A percentile compares a stretch with the other conserved stretches of the same genome.
Evolutionary conservation across 2,888 invertebrate species (phyloP).

Genomic region (Heliothis peltigera): DNA sequence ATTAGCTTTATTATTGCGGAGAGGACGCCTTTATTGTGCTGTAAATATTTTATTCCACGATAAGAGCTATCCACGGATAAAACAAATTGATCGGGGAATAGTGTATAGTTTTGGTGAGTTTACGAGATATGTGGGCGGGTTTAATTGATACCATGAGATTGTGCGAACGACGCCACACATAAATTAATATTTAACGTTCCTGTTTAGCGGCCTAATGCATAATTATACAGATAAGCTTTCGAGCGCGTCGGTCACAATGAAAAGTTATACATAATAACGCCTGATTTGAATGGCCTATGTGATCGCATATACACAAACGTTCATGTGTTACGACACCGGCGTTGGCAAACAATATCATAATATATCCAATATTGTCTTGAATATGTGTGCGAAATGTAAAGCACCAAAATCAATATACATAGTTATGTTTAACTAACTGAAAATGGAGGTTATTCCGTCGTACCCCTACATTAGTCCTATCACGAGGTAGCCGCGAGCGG

Average conservation of each 20-base stretch:
- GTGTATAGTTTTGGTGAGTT: constrained; percentile 77
- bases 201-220: constrained; percentile 75
- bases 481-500: constrained; percentile 66
- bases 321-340: constrained; percentile 28
- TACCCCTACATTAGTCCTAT: constrained; percentile 68
- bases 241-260: constrained; percentile 57
- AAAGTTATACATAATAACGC: constrained; percentile 54
- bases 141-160: constrained; percentile 85
- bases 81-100: constrained; percentile 85
- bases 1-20: constrained; percentile 84
- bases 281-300: constrained; percentile 43
- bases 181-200: constrained; percentile 82
- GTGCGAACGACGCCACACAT: constrained; percentile 78
- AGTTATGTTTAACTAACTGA: constrained; percentile 74
- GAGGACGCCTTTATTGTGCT: constrained; percentile 85
- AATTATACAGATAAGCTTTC: constrained; percentile 72
- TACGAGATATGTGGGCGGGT: constrained; percentile 82
- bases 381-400: constrained; percentile 69
- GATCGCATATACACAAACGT: background rate
- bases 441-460: constrained; percentile 73
- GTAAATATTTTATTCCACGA: constrained; percentile 88
- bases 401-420: constrained; percentile 74
- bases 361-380: constrained; percentile 72
- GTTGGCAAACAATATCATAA: constrained; percentile 65
- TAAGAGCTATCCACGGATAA: constrained; percentile 84